A percentile compares a stretch with the other conserved stretches of the same genome.
Conservation (phyloP, 2,113 vertebrate species). For the Nanger granti region DNA sequence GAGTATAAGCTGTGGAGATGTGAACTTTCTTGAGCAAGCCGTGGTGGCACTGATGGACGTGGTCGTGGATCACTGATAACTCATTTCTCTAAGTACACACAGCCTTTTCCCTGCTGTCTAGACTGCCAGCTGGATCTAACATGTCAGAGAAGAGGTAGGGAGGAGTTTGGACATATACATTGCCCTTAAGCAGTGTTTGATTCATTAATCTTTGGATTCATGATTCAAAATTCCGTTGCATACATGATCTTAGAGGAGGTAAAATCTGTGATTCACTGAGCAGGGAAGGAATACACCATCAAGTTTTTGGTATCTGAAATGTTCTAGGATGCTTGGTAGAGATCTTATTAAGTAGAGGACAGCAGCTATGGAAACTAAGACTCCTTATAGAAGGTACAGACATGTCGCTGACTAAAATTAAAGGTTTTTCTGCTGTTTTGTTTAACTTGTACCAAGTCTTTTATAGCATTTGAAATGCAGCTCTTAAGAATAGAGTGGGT, state of each 20-base stretch:
- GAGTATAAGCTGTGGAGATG: not conserved
- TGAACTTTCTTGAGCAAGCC: not conserved
- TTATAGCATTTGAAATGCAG: not conserved
- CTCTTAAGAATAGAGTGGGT: not conserved
- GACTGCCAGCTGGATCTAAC: not conserved
- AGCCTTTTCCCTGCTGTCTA: constrained; percentile 19
- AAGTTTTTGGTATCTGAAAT: not conserved
- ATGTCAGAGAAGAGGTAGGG: not conserved
- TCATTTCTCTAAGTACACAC: not conserved
- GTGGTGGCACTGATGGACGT: not conserved
- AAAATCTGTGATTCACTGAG: constrained; percentile 30
- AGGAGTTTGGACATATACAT: not conserved
- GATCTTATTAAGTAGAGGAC: not conserved
- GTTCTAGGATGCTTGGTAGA: not conserved
- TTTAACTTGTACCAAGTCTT: not conserved
- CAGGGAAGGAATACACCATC: not conserved
- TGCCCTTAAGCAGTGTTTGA: constrained; percentile 51
- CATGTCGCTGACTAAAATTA: not conserved
- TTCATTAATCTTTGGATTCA: constrained; percentile 16
- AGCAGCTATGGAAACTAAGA: not conserved
- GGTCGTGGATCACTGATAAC: not conserved
- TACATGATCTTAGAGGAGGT: not conserved
- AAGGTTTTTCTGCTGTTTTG: not conserved
- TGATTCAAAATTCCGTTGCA: constrained; percentile 6
- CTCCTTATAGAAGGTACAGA: not conserved